These are phyloP conservation scores for Leuciscus waleckii DNA, from an alignment of 2,797 vertebrate species.

Conservation along the genomic window DNA sequence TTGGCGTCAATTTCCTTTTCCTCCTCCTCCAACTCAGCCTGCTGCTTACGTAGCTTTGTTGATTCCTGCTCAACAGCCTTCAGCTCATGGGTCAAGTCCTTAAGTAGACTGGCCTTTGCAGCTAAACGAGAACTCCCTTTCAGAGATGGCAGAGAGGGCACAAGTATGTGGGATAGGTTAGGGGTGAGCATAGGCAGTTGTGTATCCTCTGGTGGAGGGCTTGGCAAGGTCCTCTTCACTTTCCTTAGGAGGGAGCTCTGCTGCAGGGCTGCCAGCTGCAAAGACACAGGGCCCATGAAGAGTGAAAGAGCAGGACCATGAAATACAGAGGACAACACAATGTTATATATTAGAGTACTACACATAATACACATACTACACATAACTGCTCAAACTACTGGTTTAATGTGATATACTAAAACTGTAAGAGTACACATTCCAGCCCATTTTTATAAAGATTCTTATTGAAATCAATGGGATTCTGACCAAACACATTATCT, in stretches of 20 bases:
- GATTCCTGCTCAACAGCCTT: slow-evolving; percentile 98
- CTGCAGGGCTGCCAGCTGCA: slow-evolving; percentile 91
- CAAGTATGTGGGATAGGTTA: slow-evolving; percentile 88
- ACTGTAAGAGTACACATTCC: neutral
- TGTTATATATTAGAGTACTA: slow-evolving; percentile 49
- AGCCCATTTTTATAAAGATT: neutral
- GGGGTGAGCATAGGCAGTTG: slow-evolving; percentile 89
- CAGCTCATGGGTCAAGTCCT: slow-evolving; percentile 94
- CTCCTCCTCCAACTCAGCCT: slow-evolving; percentile 97
- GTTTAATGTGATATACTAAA: neutral
- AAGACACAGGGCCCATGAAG: slow-evolving; percentile 68
- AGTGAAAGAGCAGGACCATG: slow-evolving; percentile 57
- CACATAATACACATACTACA: neutral
- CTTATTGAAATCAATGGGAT: neutral
- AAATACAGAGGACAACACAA: slow-evolving; percentile 53
- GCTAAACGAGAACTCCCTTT: slow-evolving; percentile 84
- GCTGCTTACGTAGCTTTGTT: slow-evolving; percentile 96
- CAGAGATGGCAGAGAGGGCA: slow-evolving; percentile 81
- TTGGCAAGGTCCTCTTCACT: slow-evolving; percentile 97
- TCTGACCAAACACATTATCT: neutral
- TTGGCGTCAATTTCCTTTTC: slow-evolving; percentile 99
- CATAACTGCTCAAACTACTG: neutral
- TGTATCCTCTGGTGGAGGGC: slow-evolving; percentile 96
- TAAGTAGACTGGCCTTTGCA: slow-evolving; percentile 94
- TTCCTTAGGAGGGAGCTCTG: slow-evolving; percentile 93